Evolutionary conservation across 1,140 invertebrate species (phyloP), one percentile per base, ranked within the genome.

Genomic region (Heterodera carotae): DNA sequence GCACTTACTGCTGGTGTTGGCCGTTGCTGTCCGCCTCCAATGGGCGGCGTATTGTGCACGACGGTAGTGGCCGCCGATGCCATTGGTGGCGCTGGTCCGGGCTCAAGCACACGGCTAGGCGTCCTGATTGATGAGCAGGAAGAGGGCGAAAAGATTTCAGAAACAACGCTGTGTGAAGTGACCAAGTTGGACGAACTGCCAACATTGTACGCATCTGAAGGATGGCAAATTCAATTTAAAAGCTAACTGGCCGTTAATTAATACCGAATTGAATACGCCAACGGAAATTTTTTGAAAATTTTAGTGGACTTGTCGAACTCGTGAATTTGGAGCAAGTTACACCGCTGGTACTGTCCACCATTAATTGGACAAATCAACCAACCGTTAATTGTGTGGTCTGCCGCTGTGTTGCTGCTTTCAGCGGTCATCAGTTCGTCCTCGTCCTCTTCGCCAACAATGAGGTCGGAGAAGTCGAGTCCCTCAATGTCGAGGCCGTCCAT

Each of bases 121-220:
- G 90, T 86, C 87, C 88, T 59, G 36, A 72, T 69, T 8, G 77
- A 76, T 67, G 75, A 77, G 48, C 80, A 34, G 12, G 88, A 72
- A 2, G 72, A 89, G 88, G 56, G 88, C 22, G 72, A 74, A 64
- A 59, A 74, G 22, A 74, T 36, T 29, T 74, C 72, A 12, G 27
- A 36, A n/a, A 33, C 56, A 33, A 33, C 56, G 60, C 31, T 53
- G 31, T 56, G 43, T n/a, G 43, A 25, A 6, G n/a, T n/a, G n/a
- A 74, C 36, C 36, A 74, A 74, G n/a, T 56, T 74, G 22, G 72
- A 74, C 27, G 72, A 59, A 62, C 72, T 74, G 34, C 72, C 72
- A 0, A 31, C 72, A 62, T 74, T 74, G 15, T 79, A 79, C 18
- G 79, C 78, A 29, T 79, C 64, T 81, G 25, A 79, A 79, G n/a